These are phyloP conservation scores for Conops quadrifasciatus DNA, from an alignment of 2,888 invertebrate species.

Conservation along the genomic window DNA sequence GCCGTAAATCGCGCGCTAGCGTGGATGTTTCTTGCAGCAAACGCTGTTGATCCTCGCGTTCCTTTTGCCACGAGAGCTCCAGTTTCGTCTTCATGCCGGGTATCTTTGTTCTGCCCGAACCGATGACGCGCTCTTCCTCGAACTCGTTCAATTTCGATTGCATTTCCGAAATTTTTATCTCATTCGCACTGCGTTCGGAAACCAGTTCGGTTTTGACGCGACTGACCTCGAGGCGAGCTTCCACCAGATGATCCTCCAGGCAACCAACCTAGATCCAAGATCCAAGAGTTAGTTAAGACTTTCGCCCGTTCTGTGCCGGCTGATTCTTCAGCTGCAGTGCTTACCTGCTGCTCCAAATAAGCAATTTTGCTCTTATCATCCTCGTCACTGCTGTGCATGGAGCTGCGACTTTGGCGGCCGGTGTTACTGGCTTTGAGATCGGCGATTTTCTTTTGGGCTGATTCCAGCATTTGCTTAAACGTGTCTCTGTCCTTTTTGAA, in stretches of 20 bases:
- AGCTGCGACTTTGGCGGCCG: slow-evolving; percentile 70
- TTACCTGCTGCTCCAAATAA: slow-evolving; percentile 78
- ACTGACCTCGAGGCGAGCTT: slow-evolving; percentile 81
- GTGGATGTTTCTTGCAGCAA: slow-evolving; percentile 90
- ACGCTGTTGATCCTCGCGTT: slow-evolving; percentile 90
- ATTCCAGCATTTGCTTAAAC: slow-evolving; percentile 88
- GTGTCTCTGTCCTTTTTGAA: slow-evolving; percentile 89
- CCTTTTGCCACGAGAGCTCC: slow-evolving; percentile 94
- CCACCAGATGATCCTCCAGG: slow-evolving; percentile 88
- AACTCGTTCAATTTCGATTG: slow-evolving; percentile 78
- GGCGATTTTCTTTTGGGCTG: slow-evolving; percentile 83
- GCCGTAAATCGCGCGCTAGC: slow-evolving; percentile 84
- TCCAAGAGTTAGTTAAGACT: background rate
- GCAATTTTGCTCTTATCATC: slow-evolving; percentile 77
- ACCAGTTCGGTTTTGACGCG: slow-evolving; percentile 89
- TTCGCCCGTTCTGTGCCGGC: background rate
- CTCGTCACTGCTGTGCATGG: slow-evolving; percentile 79
- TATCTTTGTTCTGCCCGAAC: slow-evolving; percentile 84
- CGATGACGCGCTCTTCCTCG: slow-evolving; percentile 86
- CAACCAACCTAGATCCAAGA: slow-evolving; percentile 69
- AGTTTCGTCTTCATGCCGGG: slow-evolving; percentile 86
- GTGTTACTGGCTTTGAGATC: slow-evolving; percentile 72
- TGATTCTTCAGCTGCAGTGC: background rate
- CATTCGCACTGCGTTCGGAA: slow-evolving; percentile 85
- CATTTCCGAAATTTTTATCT: slow-evolving; percentile 87